Percentiles rank a stretch among this genome's conserved stretches.
These are phyloP conservation scores for Nephrotoma appendiculata DNA, from an alignment of 2,888 invertebrate genomes.

Conservation along the genomic window DNA sequence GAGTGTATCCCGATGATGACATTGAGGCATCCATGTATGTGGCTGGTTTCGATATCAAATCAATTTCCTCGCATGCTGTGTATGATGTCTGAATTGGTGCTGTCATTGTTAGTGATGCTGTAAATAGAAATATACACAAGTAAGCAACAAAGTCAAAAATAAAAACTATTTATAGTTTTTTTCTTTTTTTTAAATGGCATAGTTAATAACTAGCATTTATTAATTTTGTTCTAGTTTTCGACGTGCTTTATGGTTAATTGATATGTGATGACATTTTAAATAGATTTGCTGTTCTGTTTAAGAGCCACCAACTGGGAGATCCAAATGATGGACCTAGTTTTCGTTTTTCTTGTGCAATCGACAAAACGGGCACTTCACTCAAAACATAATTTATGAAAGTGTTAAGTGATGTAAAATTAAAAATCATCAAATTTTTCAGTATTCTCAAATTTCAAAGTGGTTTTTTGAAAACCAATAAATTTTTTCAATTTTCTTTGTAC, in stretches of 20 bases:
- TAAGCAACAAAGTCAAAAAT: background rate
- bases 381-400: background rate
- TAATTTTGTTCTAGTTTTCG: background rate
- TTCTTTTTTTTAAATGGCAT: background rate
- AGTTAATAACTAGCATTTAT: background rate
- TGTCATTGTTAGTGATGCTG: constrained; percentile 9
- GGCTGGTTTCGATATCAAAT: background rate
- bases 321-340: background rate
- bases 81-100: constrained; percentile 8
- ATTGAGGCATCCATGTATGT: background rate
- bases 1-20: background rate
- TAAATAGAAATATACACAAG: background rate
- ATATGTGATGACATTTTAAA: background rate
- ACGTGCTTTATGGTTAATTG: background rate
- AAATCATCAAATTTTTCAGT: background rate
- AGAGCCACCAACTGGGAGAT: background rate
- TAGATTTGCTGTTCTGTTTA: background rate
- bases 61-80: background rate
- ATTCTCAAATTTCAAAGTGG: background rate
- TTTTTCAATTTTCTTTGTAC: background rate
- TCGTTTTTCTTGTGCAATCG: background rate
- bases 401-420: background rate
- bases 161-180: background rate
- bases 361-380: background rate
- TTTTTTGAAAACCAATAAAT: background rate